phyloP scores from a whole-genome alignment of 2,113 vertebrate genomes.

The Bubo blakistoni region DNA sequence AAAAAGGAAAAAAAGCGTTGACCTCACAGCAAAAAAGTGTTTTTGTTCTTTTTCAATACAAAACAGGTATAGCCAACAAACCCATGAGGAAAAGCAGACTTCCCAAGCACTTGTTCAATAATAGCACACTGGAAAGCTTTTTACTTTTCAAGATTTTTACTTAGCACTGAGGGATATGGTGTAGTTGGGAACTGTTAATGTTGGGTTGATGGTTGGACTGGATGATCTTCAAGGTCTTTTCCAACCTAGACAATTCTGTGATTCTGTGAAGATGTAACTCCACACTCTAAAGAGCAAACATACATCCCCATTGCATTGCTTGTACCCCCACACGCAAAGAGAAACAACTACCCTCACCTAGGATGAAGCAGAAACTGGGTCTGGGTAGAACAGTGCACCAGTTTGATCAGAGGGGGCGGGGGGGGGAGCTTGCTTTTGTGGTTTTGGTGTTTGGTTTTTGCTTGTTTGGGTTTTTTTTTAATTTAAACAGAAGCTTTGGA shows the following conservation, averaged over 20 bases:
- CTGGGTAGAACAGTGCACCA: background rate
- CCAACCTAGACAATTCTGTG: too few relatives aligned
- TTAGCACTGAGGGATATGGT: too few relatives aligned
- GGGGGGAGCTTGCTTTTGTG: background rate
- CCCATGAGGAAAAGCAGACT: background rate
- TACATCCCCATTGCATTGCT: background rate
- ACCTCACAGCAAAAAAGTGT: background rate
- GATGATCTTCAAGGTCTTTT: too few relatives aligned
- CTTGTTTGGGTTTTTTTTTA: background rate
- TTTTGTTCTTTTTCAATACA: background rate
- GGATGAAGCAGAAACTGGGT: background rate
- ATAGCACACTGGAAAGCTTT: background rate
- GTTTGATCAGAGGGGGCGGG: background rate
- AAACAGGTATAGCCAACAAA: background rate
- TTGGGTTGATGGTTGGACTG: too few relatives aligned
- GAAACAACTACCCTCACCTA: background rate
- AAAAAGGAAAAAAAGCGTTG: background rate
- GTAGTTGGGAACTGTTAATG: too few relatives aligned
- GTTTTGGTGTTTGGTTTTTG: background rate
- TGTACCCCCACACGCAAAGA: background rate
- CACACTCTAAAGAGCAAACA: background rate
- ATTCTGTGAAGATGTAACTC: background rate
- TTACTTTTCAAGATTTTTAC: background rate
- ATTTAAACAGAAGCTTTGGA: background rate
- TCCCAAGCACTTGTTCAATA: background rate